Evolutionary conservation across 2,888 invertebrate genomes (phyloP).

Genomic region (Meta bourneti): DNA sequence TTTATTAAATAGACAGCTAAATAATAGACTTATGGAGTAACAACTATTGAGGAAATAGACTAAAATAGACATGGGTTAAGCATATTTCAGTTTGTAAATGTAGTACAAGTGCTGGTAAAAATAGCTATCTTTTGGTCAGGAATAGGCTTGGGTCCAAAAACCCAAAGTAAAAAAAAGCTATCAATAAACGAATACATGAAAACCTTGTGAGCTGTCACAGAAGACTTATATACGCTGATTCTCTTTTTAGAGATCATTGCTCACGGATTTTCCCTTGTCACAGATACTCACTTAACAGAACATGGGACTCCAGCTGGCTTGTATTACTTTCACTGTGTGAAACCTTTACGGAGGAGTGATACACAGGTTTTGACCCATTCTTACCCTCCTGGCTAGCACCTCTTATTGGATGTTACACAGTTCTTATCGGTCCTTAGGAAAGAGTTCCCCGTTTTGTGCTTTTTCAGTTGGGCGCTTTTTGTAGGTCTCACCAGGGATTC

Average conservation of each 20-base stretch:
- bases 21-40: too few species aligned
- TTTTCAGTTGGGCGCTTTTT: neutral
- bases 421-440: slow-evolving; percentile 3
- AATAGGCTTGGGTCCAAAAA: too few species aligned
- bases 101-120: too few species aligned
- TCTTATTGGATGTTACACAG: slow-evolving; percentile 27
- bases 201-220: slow-evolving; percentile 17
- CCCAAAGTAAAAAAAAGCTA: neutral
- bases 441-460: neutral
- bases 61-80: too few species aligned
- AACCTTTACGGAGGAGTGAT: slow-evolving; percentile 4
- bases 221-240: slow-evolving; percentile 17
- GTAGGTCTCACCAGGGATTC: neutral
- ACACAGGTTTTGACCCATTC: slow-evolving; percentile 17
- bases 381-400: slow-evolving; percentile 1
- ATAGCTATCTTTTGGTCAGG: too few species aligned
- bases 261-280: slow-evolving; percentile 24
- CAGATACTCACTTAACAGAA: slow-evolving; percentile 9
- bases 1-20: too few species aligned
- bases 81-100: too few species aligned
- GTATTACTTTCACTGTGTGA: slow-evolving; percentile 63
- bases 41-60: too few species aligned
- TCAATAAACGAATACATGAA: neutral
- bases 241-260: slow-evolving; percentile 23
- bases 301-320: slow-evolving; percentile 57